Evolutionary conservation across 1,140 invertebrate genomes (phyloP).

Genomic region (Monomorium pharaonis): DNA sequence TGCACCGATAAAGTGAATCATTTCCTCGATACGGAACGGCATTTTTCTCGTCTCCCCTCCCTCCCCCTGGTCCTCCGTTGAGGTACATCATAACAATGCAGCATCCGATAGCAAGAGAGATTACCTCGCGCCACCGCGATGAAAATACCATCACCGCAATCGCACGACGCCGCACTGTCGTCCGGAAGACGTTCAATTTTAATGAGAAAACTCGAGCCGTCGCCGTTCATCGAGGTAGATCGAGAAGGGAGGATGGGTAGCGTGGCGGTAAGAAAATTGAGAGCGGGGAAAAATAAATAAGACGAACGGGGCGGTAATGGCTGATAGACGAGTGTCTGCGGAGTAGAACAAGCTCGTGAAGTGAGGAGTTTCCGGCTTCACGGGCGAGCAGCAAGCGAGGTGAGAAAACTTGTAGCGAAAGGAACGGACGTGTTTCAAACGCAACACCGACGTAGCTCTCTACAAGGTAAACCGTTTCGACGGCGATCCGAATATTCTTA

Average conservation of each 20-base stretch:
- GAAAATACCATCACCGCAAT: conserved; percentile 16
- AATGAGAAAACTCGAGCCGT: conserved; percentile 25
- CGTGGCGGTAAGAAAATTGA: conserved; percentile 35
- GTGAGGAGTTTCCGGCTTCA: not conserved
- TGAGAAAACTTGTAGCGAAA: not conserved
- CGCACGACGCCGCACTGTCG: not conserved
- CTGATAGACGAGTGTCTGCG: conserved; percentile 17
- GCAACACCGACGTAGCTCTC: not conserved
- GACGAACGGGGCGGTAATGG: not conserved
- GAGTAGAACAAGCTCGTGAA: conserved; percentile 25
- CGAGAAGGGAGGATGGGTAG: too few species aligned
- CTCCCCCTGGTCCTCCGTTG: not conserved
- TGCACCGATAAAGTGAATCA: conserved; percentile 27
- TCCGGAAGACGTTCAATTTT: conserved; percentile 36
- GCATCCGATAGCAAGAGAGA: conserved; percentile 28
- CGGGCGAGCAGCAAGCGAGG: not conserved
- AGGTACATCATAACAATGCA: conserved; percentile 41
- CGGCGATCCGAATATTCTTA: not conserved
- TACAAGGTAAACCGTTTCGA: not conserved
- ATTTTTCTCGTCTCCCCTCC: not conserved
- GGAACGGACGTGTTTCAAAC: not conserved
- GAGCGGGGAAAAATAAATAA: conserved; percentile 41
- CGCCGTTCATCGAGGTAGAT: not conserved
- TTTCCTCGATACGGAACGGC: conserved; percentile 22
- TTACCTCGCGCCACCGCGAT: conserved; percentile 19